Conservation (phyloP, 1,140 invertebrate species). For the Neelides sp. region DNA sequence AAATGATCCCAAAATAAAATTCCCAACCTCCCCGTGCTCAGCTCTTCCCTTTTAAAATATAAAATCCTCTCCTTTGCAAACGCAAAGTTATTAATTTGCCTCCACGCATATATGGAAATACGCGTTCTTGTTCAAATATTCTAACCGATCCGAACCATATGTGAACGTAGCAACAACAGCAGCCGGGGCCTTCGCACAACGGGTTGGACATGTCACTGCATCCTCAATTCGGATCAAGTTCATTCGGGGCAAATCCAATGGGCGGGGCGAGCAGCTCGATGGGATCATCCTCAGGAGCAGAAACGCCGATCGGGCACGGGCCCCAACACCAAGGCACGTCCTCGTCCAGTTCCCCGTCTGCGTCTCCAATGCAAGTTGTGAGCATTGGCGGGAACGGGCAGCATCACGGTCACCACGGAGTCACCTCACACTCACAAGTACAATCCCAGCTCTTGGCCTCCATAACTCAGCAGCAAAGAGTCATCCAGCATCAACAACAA, state of each 20-base stretch:
- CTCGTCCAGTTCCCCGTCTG: too few relatives aligned
- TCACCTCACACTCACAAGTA: neutral
- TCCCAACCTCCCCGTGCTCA: too few relatives aligned
- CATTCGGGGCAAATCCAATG: neutral
- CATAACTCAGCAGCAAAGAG: conserved; percentile 3
- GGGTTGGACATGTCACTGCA: conserved; percentile 28
- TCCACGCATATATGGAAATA: too few relatives aligned
- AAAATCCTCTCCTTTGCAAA: too few relatives aligned
- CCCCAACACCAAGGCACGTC: conserved; percentile 39
- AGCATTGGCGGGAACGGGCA: too few relatives aligned
- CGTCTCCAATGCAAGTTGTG: too few relatives aligned
- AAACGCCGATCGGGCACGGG: conserved; percentile 27
- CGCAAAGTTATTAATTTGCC: too few relatives aligned
- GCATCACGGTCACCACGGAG: conserved; percentile 1
- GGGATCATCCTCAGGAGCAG: neutral
- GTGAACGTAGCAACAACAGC: conserved; percentile 7
- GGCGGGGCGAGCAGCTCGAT: neutral
- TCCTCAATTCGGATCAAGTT: conserved; percentile 8
- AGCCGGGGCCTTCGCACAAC: conserved; percentile 20
- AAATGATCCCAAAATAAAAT: too few relatives aligned
- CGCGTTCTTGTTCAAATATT: too few relatives aligned
- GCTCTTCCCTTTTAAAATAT: too few relatives aligned
- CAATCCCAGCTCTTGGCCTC: conserved; percentile 1
- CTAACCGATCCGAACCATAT: too few relatives aligned
- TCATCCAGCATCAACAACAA: conserved; percentile 38